phyloP scores from a whole-genome alignment of 2,888 invertebrate species.

The Drosophila melanosoma region DNA sequence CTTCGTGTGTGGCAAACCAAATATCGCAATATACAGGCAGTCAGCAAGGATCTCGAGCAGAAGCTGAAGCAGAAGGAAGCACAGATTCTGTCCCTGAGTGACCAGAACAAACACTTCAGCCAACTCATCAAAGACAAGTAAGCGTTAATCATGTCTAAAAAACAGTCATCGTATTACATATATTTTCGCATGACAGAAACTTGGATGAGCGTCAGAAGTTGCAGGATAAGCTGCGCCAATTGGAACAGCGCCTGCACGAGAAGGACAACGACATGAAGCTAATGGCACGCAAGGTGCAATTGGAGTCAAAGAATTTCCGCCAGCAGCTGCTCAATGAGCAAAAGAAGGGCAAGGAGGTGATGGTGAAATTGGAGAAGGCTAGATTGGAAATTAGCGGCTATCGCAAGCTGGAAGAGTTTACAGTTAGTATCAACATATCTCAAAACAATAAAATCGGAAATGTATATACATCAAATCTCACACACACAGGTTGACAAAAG shows the following conservation, averaged over 20 bases:
- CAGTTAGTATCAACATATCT: slow-evolving; percentile 57
- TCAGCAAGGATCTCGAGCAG: slow-evolving; percentile 88
- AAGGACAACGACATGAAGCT: slow-evolving; percentile 88
- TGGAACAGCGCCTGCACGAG: slow-evolving; percentile 86
- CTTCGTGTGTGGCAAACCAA: slow-evolving; percentile 89
- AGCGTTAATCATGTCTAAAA: slow-evolving; percentile 25
- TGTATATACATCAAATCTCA: not conserved
- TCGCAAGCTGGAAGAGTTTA: slow-evolving; percentile 81
- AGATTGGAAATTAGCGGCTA: slow-evolving; percentile 81
- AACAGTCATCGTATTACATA: not conserved
- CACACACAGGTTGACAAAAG: slow-evolving; percentile 41
- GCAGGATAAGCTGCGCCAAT: slow-evolving; percentile 87
- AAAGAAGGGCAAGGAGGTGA: slow-evolving; percentile 89
- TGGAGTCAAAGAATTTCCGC: slow-evolving; percentile 91
- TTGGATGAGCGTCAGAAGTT: slow-evolving; percentile 91
- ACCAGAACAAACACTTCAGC: slow-evolving; percentile 89
- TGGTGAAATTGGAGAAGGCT: slow-evolving; percentile 87
- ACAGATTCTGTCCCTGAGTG: slow-evolving; percentile 88
- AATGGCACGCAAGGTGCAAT: slow-evolving; percentile 89
- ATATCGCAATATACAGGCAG: slow-evolving; percentile 88
- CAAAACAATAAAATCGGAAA: not conserved
- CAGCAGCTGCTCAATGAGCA: slow-evolving; percentile 90
- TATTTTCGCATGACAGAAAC: slow-evolving; percentile 84
- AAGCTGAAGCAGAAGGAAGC: slow-evolving; percentile 89
- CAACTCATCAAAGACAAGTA: slow-evolving; percentile 90